A percentile compares a stretch with the other conserved stretches of the same genome.
Conservation (phyloP, 2,797 vertebrate genomes). For the Rhodeus uyekii region DNA sequence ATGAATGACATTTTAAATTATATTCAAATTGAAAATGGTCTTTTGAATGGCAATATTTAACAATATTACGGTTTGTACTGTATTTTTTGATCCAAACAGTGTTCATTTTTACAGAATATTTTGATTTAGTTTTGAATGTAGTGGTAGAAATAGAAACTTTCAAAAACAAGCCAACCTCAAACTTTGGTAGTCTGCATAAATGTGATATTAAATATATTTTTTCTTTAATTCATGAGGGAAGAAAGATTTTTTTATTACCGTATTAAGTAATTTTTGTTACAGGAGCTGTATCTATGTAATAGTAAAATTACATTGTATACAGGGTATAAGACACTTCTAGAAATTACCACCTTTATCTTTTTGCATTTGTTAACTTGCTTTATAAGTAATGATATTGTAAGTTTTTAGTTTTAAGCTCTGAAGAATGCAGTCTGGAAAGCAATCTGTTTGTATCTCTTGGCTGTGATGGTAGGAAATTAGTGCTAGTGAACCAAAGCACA, state of each 20-base stretch:
- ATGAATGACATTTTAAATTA: neutral
- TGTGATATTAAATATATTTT: neutral
- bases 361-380: neutral
- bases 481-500: slow-evolving; percentile 22
- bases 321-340: neutral
- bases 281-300: neutral
- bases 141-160: too few species aligned
- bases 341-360: neutral
- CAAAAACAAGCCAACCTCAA: neutral
- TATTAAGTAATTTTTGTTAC: too few species aligned
- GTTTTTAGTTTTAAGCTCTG: neutral
- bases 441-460: neutral
- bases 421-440: neutral
- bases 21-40: neutral
- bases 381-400: neutral
- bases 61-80: neutral
- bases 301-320: neutral
- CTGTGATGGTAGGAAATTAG: slow-evolving; percentile 14
- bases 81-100: too few species aligned
- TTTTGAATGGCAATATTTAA: neutral
- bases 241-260: too few species aligned
- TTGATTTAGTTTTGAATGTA: neutral
- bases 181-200: neutral
- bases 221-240: neutral
- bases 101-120: neutral